Conservation (phyloP, 2,797 vertebrate genomes). For the Myioborus melanocephalus region DNA sequence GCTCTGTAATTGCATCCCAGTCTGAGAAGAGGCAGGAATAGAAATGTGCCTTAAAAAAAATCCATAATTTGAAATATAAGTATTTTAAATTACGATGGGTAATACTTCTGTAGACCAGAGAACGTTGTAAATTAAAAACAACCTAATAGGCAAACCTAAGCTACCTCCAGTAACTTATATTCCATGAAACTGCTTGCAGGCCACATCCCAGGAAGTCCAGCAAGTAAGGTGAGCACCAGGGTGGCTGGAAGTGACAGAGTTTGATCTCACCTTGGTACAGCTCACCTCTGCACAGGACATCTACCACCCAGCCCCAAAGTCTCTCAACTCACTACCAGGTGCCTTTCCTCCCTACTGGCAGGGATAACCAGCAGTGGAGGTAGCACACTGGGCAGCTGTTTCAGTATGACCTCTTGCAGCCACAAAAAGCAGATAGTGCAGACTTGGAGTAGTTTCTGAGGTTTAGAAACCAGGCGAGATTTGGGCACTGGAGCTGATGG, state of each 20-base stretch:
- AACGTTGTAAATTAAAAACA: background rate
- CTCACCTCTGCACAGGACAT: background rate
- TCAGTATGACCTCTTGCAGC: background rate
- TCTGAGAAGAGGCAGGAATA: background rate
- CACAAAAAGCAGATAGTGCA: background rate
- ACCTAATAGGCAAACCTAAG: background rate
- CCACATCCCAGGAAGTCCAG: background rate
- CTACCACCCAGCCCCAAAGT: background rate
- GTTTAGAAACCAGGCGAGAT: background rate
- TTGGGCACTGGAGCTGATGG: accelerated
- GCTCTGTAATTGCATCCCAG: slow-evolving; percentile 12
- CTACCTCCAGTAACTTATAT: background rate
- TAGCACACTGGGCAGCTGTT: accelerated
- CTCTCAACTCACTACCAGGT: accelerated
- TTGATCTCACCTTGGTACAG: background rate
- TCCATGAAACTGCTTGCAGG: background rate
- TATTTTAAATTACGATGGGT: background rate
- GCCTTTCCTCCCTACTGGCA: background rate
- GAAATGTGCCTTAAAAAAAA: background rate
- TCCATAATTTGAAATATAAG: background rate
- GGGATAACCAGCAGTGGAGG: background rate
- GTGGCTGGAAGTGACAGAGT: background rate
- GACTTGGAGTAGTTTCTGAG: background rate
- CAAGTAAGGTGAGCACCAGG: background rate
- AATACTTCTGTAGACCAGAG: background rate